Conservation (phyloP, 2,888 invertebrate species). For the Parnassius orleans region DNA sequence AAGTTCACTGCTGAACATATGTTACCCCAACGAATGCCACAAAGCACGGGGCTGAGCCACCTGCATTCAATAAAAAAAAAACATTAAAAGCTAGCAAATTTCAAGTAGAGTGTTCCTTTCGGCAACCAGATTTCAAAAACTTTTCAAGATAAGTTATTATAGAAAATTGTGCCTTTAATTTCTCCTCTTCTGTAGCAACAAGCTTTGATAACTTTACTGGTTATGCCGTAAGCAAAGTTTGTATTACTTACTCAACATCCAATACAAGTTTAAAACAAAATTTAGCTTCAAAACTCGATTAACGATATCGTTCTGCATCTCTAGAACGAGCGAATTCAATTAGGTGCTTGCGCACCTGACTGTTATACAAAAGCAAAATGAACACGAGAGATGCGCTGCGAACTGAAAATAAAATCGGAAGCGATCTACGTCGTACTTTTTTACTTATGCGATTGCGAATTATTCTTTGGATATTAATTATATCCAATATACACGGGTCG, state of each 20-base stretch:
- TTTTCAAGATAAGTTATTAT: not conserved
- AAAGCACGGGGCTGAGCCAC: no score
- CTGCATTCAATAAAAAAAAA: no score
- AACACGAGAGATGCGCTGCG: constrained; percentile 3
- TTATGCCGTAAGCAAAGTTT: constrained; percentile 22
- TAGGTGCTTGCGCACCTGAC: constrained; percentile 46
- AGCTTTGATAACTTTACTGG: constrained; percentile 22
- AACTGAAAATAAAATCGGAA: not conserved
- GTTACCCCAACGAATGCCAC: no score
- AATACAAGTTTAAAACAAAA: constrained; percentile 30
- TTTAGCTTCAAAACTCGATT: constrained; percentile 46
- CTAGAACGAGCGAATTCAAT: constrained; percentile 47
- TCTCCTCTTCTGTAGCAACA: constrained; percentile 9
- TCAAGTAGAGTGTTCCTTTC: no score
- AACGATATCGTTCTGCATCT: constrained; percentile 44
- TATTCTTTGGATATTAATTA: no score
- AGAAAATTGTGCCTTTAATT: constrained; percentile 16
- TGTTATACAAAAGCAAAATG: constrained; percentile 25
- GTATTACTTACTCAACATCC: constrained; percentile 24
- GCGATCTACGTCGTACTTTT: constrained; percentile 3
- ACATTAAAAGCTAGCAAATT: no score
- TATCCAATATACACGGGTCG: no score
- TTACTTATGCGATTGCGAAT: no score
- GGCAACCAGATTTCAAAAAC: not conserved
- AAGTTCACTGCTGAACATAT: no score